Conservation (phyloP, 2,797 vertebrate genomes). For the Coluber constrictor region DNA sequence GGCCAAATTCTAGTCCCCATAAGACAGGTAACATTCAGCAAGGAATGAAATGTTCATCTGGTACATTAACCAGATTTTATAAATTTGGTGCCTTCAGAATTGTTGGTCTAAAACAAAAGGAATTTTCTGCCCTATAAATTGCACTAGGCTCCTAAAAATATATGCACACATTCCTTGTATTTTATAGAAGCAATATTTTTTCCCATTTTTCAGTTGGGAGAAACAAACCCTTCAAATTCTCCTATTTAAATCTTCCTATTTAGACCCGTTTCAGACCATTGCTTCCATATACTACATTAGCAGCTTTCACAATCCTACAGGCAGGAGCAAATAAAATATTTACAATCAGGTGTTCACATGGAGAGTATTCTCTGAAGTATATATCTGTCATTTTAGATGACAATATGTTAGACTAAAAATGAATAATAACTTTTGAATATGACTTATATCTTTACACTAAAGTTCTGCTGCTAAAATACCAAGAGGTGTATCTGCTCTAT, state of each 20-base stretch:
- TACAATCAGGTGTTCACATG: neutral
- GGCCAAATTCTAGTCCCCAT: neutral
- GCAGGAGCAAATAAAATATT: neutral
- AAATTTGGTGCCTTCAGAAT: neutral
- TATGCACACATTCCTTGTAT: neutral
- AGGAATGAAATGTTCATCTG: neutral
- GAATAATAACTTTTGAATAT: neutral
- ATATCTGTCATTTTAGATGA: neutral
- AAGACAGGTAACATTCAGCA: neutral
- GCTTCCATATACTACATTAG: neutral
- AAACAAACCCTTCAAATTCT: neutral
- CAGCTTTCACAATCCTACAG: neutral
- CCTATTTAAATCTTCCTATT: neutral
- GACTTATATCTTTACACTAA: neutral
- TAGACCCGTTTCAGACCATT: neutral
- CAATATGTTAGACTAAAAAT: neutral
- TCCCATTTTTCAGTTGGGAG: neutral
- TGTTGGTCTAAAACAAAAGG: neutral
- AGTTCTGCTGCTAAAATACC: neutral
- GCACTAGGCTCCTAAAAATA: neutral
- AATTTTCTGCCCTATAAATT: neutral
- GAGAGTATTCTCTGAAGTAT: neutral
- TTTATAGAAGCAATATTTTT: neutral
- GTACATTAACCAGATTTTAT: neutral
- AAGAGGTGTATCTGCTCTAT: neutral